Evolutionary conservation across 2,113 vertebrate genomes (phyloP).

Genomic region (Chaetodon trifascialis): DNA sequence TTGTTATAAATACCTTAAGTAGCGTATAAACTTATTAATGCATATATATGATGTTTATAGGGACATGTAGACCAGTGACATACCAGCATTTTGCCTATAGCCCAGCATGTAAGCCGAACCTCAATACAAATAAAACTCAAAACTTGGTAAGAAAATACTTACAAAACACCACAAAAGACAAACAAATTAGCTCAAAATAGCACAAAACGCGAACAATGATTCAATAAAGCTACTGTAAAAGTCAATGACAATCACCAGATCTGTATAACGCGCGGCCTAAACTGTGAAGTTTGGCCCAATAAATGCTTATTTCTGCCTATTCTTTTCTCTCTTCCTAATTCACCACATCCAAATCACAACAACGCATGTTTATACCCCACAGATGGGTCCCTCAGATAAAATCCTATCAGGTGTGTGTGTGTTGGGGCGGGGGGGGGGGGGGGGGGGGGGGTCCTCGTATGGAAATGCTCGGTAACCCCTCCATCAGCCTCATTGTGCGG

Average conservation of each 20-base stretch:
- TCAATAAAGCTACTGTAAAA: background rate
- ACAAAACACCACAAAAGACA: background rate
- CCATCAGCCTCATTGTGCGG: constrained; percentile 6
- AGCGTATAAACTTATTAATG: background rate
- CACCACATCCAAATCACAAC: constrained; percentile 51
- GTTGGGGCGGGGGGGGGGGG: constrained; percentile 21
- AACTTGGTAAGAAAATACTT: background rate
- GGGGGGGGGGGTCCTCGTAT: constrained; percentile 36
- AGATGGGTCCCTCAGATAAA: constrained; percentile 33
- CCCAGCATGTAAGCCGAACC: too few relatives aligned
- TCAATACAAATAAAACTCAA: background rate
- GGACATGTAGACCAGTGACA: background rate
- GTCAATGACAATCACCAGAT: background rate
- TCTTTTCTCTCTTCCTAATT: constrained; percentile 28
- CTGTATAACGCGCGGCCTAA: too few relatives aligned
- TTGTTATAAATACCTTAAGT: background rate
- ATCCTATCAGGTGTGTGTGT: constrained; percentile 14
- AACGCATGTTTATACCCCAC: constrained; percentile 18
- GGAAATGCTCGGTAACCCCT: constrained; percentile 47
- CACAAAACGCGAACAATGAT: background rate
- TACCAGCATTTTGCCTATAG: background rate
- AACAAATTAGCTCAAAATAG: background rate
- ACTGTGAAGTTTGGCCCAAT: background rate
- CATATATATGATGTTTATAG: background rate
- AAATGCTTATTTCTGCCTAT: background rate